Conservation (phyloP, 2,797 vertebrate genomes). For the Sitta carolinensis region DNA sequence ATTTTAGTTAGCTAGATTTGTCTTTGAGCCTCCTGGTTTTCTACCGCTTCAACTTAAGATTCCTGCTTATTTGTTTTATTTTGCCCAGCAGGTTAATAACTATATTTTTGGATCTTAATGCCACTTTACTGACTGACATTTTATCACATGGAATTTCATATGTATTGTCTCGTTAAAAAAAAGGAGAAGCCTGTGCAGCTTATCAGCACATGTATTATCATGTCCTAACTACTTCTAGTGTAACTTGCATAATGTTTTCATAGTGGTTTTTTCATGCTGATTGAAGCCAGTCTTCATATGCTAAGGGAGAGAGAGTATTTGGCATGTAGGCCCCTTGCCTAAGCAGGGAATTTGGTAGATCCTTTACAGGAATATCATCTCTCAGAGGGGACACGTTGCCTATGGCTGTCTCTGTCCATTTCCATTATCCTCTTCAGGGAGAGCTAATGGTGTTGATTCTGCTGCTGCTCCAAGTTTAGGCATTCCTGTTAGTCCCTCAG, state of each 20-base stretch:
- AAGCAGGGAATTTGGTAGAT: not conserved
- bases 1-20: not conserved
- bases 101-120: not conserved
- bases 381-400: not conserved
- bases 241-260: not conserved
- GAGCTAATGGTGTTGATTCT: not conserved
- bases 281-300: not conserved
- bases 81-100: not conserved
- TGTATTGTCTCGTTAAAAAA: not conserved
- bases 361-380: not conserved
- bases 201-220: not conserved
- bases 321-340: not conserved
- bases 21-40: not conserved
- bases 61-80: not conserved
- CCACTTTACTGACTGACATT: not conserved
- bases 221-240: not conserved
- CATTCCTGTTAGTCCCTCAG: not conserved
- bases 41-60: not conserved
- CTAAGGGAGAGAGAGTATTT: not conserved
- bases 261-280: not conserved
- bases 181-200: not conserved
- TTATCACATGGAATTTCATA: not conserved
- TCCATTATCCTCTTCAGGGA: not conserved
- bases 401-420: not conserved
- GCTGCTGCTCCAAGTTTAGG: not conserved